Evolutionary conservation across 2,113 vertebrate genomes (phyloP).

Genomic region (Penelope pileata): DNA sequence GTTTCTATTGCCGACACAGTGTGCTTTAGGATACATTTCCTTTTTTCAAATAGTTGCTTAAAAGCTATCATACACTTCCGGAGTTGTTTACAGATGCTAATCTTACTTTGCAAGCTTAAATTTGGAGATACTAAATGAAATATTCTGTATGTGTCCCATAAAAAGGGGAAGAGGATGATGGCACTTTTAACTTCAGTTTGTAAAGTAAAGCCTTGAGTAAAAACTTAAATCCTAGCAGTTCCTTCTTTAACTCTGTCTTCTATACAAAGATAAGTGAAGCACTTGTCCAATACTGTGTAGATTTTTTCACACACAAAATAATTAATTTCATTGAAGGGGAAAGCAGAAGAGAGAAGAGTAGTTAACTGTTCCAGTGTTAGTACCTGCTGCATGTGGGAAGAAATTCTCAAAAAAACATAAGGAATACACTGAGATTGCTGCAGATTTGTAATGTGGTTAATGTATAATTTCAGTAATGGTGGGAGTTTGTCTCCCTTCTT

Average conservation of each 20-base stretch:
- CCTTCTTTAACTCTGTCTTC: background rate
- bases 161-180: background rate
- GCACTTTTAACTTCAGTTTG: background rate
- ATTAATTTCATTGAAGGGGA: background rate
- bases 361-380: background rate
- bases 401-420: background rate
- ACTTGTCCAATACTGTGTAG: background rate
- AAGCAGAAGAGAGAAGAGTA: background rate
- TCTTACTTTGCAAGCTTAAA: background rate
- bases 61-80: background rate
- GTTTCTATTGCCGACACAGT: rapidly evolving
- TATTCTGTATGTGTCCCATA: background rate
- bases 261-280: background rate
- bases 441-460: background rate
- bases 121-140: background rate
- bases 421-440: background rate
- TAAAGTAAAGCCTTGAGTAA: background rate
- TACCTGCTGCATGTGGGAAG: background rate
- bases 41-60: background rate
- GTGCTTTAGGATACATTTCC: background rate
- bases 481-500: background rate
- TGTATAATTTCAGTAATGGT: background rate
- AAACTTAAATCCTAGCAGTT: background rate
- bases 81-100: background rate
- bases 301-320: background rate